A percentile compares a stretch with the other conserved stretches of the same genome.
phyloP scores from a whole-genome alignment of 1,140 invertebrate species.

The Drosophila jambulina region DNA sequence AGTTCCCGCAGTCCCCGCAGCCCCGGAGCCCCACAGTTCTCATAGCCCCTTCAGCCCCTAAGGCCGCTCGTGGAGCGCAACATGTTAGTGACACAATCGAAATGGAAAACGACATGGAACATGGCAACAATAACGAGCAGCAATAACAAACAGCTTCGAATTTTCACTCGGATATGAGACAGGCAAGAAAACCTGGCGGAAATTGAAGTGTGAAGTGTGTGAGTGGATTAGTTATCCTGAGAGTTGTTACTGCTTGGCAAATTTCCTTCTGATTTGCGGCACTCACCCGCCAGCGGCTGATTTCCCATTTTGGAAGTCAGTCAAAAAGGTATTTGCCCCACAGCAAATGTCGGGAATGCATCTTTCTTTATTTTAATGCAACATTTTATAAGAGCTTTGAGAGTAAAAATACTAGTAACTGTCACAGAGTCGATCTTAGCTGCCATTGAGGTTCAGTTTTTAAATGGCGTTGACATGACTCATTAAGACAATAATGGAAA shows the following conservation, averaged over 20 bases:
- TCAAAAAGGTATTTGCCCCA: conserved; percentile 18
- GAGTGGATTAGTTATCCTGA: conserved; percentile 55
- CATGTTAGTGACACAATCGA: conserved; percentile 81
- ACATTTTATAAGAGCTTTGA: background rate
- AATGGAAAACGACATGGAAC: conserved; percentile 79
- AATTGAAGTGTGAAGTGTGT: conserved; percentile 78
- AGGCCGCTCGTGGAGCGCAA: conserved; percentile 45
- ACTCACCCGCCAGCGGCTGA: conserved; percentile 58
- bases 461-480: background rate
- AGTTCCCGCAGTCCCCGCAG: background rate
- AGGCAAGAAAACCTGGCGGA: conserved; percentile 54
- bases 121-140: conserved; percentile 60
- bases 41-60: conserved; percentile 1
- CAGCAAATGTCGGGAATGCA: background rate
- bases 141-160: conserved; percentile 66
- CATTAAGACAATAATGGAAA: background rate
- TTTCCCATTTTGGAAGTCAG: conserved; percentile 23
- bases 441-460: background rate
- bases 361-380: background rate
- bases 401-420: background rate
- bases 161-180: conserved; percentile 39
- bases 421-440: background rate
- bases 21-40: background rate
- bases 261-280: conserved; percentile 64
- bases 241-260: conserved; percentile 50